These are phyloP conservation scores for Cephalopachus bancanus DNA, from an alignment of 2,797 vertebrate genomes.

Conservation along the genomic window DNA sequence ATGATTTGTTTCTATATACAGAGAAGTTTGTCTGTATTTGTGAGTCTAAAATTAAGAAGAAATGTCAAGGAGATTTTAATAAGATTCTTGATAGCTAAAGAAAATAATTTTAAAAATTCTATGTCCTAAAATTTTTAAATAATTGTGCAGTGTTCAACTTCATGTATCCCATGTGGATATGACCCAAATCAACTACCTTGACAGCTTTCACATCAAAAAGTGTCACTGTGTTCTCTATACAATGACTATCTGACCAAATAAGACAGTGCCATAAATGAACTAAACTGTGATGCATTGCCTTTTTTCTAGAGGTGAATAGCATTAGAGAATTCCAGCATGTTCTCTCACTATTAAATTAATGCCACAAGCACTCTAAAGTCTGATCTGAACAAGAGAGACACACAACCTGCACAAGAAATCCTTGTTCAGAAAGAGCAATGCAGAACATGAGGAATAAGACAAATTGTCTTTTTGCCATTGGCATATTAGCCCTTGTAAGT, in stretches of 20 bases:
- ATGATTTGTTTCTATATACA: neutral
- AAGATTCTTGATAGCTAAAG: neutral
- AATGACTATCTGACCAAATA: slow-evolving; percentile 37
- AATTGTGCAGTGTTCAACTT: slow-evolving; percentile 52
- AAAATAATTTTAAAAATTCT: neutral
- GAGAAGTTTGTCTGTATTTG: neutral
- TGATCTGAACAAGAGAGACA: slow-evolving; percentile 71
- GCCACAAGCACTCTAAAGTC: slow-evolving; percentile 58
- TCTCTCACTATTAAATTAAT: slow-evolving; percentile 76
- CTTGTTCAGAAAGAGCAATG: slow-evolving; percentile 59
- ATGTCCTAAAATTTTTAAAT: neutral
- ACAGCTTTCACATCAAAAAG: slow-evolving; percentile 6
- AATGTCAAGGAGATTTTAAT: neutral
- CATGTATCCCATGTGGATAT: neutral
- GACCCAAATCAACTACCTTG: neutral
- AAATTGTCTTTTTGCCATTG: slow-evolving; percentile 60
- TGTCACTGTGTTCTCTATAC: slow-evolving; percentile 38
- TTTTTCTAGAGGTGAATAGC: slow-evolving; percentile 34
- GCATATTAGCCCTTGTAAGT: slow-evolving; percentile 63
- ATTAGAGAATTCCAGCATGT: slow-evolving; percentile 64
- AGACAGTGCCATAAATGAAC: neutral
- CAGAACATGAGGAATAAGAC: slow-evolving; percentile 66
- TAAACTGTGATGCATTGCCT: neutral
- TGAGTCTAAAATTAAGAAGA: slow-evolving; percentile 35
- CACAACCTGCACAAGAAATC: slow-evolving; percentile 56